A percentile compares a stretch with the other conserved stretches of the same genome.
Conservation (phyloP, 2,888 invertebrate species). For the Polietes domitor region DNA sequence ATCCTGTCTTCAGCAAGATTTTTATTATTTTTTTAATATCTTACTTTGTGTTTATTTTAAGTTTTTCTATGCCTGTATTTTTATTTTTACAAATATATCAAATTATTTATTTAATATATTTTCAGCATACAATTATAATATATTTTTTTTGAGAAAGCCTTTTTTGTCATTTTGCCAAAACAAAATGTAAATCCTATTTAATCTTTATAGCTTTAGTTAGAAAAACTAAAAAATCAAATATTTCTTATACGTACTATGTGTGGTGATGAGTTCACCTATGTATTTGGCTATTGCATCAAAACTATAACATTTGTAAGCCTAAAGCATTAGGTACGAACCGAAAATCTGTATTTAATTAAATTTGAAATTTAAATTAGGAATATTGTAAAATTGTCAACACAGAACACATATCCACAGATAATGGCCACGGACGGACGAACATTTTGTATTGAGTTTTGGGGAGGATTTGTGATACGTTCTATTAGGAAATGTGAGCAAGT, state of each 20-base stretch:
- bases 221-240: background rate
- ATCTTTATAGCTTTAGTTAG: background rate
- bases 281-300: background rate
- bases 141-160: too few species aligned
- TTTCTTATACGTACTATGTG: too few species aligned
- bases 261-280: background rate
- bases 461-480: constrained; percentile 1
- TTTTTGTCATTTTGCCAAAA: too few species aligned
- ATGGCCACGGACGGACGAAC: background rate
- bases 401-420: background rate
- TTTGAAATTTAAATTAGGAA: constrained; percentile 55
- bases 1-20: too few species aligned
- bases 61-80: too few species aligned
- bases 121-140: too few species aligned
- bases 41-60: too few species aligned
- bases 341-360: constrained; percentile 56
- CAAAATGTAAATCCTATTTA: too few species aligned
- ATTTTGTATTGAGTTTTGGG: constrained; percentile 9
- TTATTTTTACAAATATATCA: too few species aligned
- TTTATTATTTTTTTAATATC: too few species aligned
- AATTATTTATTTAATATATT: too few species aligned
- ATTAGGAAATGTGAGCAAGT: constrained; percentile 58
- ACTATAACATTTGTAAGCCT: background rate
- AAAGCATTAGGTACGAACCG: background rate
- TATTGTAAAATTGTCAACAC: constrained; percentile 35